phyloP scores from a whole-genome alignment of 2,888 invertebrate genomes.

The Syrphus vitripennis region DNA sequence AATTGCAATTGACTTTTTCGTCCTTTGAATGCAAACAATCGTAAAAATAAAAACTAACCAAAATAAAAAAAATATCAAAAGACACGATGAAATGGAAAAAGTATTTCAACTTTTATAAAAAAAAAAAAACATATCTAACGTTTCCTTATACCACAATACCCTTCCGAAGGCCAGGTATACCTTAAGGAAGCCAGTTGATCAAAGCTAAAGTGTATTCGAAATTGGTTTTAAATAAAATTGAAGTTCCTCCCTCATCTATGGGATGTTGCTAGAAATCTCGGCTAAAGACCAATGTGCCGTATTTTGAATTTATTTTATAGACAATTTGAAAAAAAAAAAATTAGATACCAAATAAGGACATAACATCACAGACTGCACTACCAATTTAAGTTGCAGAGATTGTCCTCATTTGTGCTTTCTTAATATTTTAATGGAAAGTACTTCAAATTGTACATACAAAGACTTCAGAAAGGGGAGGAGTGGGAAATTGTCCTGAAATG shows the following conservation, averaged over 20 bases:
- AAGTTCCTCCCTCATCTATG: background rate
- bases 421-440: constrained; percentile 62
- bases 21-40: constrained; percentile 41
- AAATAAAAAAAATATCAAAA: background rate
- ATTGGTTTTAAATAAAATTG: constrained; percentile 44
- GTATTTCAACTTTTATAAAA: background rate
- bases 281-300: constrained; percentile 2
- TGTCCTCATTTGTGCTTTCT: constrained; percentile 45
- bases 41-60: background rate
- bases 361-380: background rate
- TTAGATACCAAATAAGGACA: constrained; percentile 21
- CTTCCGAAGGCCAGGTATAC: background rate
- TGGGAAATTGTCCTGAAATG: constrained; percentile 34
- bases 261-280: background rate
- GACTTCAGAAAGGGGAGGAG: background rate
- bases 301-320: constrained; percentile 31
- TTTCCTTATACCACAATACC: background rate
- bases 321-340: constrained; percentile 28
- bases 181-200: constrained; percentile 19
- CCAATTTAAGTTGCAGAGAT: constrained; percentile 12
- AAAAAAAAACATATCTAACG: background rate
- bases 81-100: constrained; percentile 9
- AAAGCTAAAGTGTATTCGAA: constrained; percentile 38
- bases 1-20: constrained; percentile 43
- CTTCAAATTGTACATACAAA: constrained; percentile 31